phyloP scores from a whole-genome alignment of 1,140 invertebrate genomes.

The Drosophila guanche region DNA sequence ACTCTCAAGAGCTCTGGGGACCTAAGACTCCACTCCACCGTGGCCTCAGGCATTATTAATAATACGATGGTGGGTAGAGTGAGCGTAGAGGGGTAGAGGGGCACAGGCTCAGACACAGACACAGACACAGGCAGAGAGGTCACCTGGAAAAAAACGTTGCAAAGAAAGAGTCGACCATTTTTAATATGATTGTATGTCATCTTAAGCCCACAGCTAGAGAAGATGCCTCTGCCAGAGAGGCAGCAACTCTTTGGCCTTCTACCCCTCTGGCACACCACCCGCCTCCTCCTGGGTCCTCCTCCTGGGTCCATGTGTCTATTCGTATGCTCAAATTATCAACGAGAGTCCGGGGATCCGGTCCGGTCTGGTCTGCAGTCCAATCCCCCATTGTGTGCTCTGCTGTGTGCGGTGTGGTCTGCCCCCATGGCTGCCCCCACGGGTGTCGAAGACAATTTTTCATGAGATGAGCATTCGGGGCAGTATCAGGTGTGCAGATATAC shows the following conservation, averaged over 20 bases:
- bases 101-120: neutral
- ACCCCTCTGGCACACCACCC: too few relatives aligned
- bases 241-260: neutral
- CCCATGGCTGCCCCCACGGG: slow-evolving; percentile 48
- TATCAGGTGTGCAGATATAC: slow-evolving; percentile 60
- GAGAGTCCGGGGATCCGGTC: slow-evolving; percentile 37
- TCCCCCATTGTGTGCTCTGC: slow-evolving; percentile 44
- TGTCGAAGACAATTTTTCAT: slow-evolving; percentile 81
- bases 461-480: slow-evolving; percentile 54
- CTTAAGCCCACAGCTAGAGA: slow-evolving; percentile 63
- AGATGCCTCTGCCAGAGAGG: slow-evolving; percentile 1
- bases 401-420: slow-evolving; percentile 28
- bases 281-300: slow-evolving; percentile 13
- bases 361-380: too few relatives aligned
- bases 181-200: slow-evolving; percentile 82
- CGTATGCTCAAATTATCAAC: slow-evolving; percentile 82
- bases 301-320: slow-evolving; percentile 54
- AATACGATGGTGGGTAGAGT: slow-evolving; percentile 57
- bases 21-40: slow-evolving; percentile 6
- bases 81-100: neutral
- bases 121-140: slow-evolving; percentile 54
- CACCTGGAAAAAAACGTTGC: slow-evolving; percentile 69
- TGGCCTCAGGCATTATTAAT: slow-evolving; percentile 68
- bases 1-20: too few relatives aligned
- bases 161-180: slow-evolving; percentile 80